Percentiles rank a stretch among this genome's conserved stretches.
Conservation (phyloP, 2,797 vertebrate genomes). For the Rhynchonycteris naso region DNA sequence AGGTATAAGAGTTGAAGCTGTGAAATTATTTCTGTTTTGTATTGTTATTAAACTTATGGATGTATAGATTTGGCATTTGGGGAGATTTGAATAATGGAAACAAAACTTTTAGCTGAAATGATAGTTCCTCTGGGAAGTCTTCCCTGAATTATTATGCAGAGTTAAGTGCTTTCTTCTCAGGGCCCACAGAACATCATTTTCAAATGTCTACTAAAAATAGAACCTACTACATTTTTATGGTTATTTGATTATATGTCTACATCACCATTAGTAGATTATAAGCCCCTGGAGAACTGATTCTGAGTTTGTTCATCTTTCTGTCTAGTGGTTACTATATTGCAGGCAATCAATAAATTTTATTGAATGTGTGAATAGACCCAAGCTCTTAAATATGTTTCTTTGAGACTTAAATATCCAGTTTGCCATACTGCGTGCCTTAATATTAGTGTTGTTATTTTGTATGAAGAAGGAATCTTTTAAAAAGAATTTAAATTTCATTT, state of each 20-base stretch:
- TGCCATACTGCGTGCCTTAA: neutral
- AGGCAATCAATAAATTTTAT: conserved; percentile 58
- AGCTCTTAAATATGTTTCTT: conserved; percentile 32
- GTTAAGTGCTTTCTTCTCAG: conserved; percentile 66
- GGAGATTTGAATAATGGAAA: conserved; percentile 59
- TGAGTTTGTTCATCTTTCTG: conserved; percentile 53
- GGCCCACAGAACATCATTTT: conserved; percentile 52
- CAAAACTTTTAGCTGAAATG: conserved; percentile 62
- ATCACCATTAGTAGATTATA: conserved; percentile 61
- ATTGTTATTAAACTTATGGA: conserved; percentile 33
- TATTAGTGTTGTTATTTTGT: neutral
- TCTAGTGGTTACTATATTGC: conserved; percentile 4
- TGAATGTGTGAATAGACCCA: conserved; percentile 32
- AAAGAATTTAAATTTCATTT: conserved; percentile 44
- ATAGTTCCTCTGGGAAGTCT: conserved; percentile 59
- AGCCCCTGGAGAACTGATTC: conserved; percentile 37
- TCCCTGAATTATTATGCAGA: conserved; percentile 67
- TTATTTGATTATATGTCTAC: conserved; percentile 69
- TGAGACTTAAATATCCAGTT: conserved; percentile 26
- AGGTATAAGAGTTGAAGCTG: neutral
- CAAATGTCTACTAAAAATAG: conserved; percentile 69
- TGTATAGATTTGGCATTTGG: conserved; percentile 32
- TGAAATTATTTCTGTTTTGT: neutral
- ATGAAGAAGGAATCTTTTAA: conserved; percentile 28
- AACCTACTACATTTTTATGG: conserved; percentile 55